Percentiles rank a stretch among this genome's conserved stretches.
Evolutionary conservation across 2,113 vertebrate species (phyloP).

Genomic region (Bubalus kerabau): DNA sequence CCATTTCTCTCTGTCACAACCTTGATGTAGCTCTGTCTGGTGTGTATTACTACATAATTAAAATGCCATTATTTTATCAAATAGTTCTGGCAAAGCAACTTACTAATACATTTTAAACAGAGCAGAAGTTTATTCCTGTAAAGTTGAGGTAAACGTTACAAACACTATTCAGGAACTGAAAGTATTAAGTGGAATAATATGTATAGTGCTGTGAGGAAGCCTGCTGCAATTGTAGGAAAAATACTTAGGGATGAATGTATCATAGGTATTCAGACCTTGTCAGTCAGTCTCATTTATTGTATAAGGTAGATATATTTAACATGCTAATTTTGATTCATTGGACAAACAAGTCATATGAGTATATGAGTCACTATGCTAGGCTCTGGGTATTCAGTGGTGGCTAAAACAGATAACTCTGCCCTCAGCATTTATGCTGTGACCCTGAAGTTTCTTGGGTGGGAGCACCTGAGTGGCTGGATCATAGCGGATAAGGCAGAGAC

Average conservation of each 20-base stretch:
- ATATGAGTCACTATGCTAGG: not conserved
- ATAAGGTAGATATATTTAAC: not conserved
- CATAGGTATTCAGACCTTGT: not conserved
- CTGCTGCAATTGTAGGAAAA: not conserved
- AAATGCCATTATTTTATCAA: conserved; percentile 18
- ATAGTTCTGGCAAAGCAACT: not conserved
- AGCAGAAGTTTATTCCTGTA: conserved; percentile 2
- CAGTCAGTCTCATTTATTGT: not conserved
- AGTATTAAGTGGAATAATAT: not conserved
- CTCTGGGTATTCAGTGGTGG: not conserved
- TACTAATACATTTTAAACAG: not conserved
- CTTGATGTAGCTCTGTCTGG: conserved; percentile 30
- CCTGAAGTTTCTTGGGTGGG: not conserved
- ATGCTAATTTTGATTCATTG: not conserved
- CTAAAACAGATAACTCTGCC: not conserved
- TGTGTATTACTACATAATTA: conserved; percentile 44
- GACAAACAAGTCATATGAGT: not conserved
- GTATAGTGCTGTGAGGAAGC: not conserved
- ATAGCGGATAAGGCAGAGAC: not conserved
- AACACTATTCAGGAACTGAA: not conserved
- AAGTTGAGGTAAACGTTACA: not conserved
- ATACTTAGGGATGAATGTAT: not conserved
- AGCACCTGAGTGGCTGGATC: not conserved
- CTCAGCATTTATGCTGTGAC: not conserved
- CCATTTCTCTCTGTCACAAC: conserved; percentile 42